phyloP scores from a whole-genome alignment of 2,797 vertebrate species.

The Crocidura indochinensis region DNA sequence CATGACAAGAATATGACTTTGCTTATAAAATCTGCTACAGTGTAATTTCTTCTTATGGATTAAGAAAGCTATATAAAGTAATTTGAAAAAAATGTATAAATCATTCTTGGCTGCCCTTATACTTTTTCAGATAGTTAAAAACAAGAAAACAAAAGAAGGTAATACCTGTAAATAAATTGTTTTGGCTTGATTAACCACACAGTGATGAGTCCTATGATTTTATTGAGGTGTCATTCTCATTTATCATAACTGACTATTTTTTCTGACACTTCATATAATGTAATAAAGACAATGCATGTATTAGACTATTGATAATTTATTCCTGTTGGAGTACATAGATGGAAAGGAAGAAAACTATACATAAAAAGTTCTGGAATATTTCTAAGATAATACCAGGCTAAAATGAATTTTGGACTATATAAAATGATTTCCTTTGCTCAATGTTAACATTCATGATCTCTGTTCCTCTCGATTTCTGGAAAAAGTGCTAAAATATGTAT shows the following conservation, averaged over 20 bases:
- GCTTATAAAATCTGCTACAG: constrained; percentile 77
- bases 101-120: constrained; percentile 66
- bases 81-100: constrained; percentile 84
- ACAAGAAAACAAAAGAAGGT: constrained; percentile 55
- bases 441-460: neutral
- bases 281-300: no score
- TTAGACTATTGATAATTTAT: neutral
- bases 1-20: constrained; percentile 79
- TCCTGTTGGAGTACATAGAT: neutral
- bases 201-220: constrained; percentile 52
- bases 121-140: constrained; percentile 77
- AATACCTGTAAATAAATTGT: constrained; percentile 31
- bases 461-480: neutral
- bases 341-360: neutral
- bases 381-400: neutral
- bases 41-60: constrained; percentile 68
- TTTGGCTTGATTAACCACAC: constrained; percentile 54
- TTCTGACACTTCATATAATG: neutral
- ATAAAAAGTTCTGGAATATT: neutral
- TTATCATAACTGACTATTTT: constrained; percentile 9
- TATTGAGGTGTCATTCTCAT: constrained; percentile 10
- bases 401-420: neutral
- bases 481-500: constrained; percentile 30
- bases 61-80: constrained; percentile 82
- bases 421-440: constrained; percentile 22